phyloP scores from a whole-genome alignment of 2,888 invertebrate genomes.

The Melolontha melolontha region DNA sequence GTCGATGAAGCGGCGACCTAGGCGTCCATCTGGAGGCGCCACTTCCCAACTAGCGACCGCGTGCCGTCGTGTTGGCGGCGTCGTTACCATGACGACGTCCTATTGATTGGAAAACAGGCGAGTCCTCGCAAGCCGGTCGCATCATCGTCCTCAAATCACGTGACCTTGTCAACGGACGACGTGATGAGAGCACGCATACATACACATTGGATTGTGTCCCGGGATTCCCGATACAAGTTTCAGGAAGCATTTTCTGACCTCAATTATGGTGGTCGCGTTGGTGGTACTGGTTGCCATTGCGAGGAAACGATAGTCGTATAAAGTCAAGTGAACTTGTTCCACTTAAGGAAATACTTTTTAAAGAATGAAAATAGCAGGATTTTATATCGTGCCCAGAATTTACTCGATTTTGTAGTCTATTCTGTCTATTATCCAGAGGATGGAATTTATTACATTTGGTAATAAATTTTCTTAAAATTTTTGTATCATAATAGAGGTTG shows the following conservation, averaged over 20 bases:
- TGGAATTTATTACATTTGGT: too few relatives aligned
- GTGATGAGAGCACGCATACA: too few relatives aligned
- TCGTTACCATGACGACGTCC: constrained; percentile 58
- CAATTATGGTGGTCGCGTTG: too few relatives aligned
- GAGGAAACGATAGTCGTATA: too few relatives aligned
- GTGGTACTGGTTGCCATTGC: too few relatives aligned
- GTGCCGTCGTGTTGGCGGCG: constrained; percentile 58
- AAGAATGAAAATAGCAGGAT: background rate
- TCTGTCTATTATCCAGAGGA: background rate
- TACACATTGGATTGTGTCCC: too few relatives aligned
- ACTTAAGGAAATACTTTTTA: too few relatives aligned
- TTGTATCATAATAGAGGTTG: too few relatives aligned
- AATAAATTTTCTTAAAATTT: too few relatives aligned
- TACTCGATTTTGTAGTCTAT: background rate
- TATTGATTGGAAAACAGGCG: constrained; percentile 60
- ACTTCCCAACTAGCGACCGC: constrained; percentile 58
- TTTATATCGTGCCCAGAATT: background rate
- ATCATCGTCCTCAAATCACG: constrained; percentile 51
- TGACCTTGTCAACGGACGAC: constrained; percentile 51
- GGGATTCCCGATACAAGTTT: too few relatives aligned
- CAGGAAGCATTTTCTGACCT: too few relatives aligned
- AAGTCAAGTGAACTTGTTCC: too few relatives aligned
- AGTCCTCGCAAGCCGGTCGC: constrained; percentile 56
- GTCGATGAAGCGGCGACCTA: constrained; percentile 43
- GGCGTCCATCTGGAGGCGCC: constrained; percentile 55